phyloP scores from a whole-genome alignment of 1,140 invertebrate genomes.

The Mya arenaria region DNA sequence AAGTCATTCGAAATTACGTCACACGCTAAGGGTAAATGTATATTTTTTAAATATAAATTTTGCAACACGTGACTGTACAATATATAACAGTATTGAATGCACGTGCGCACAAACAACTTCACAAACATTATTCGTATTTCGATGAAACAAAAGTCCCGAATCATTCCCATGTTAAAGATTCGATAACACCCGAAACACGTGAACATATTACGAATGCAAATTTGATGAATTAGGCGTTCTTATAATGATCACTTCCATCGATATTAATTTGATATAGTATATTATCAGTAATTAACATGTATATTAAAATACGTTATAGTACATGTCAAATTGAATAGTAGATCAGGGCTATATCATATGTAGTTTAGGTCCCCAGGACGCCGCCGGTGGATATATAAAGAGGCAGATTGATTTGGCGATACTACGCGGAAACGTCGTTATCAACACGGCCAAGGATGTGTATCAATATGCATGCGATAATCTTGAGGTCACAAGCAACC shows the following conservation, averaged over 20 bases:
- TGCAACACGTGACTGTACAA: too few species aligned
- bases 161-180: not conserved
- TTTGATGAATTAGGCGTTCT: not conserved
- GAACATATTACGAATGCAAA: not conserved
- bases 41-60: too few species aligned
- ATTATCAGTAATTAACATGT: too few species aligned
- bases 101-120: not conserved
- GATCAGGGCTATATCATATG: too few species aligned
- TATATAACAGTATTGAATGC: not conserved
- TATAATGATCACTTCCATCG: too few species aligned
- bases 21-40: too few species aligned
- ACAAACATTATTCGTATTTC: not conserved
- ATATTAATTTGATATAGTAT: too few species aligned
- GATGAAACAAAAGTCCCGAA: not conserved
- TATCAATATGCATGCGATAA: not conserved
- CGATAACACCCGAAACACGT: not conserved
- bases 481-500: not conserved
- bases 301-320: too few species aligned
- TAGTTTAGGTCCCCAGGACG: conserved; percentile 49
- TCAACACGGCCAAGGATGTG: conserved; percentile 31
- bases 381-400: conserved; percentile 38
- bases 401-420: conserved; percentile 20
- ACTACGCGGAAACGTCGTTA: conserved; percentile 2
- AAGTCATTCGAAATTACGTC: not conserved
- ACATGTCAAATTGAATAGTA: too few species aligned